Percentiles rank a stretch among this genome's conserved stretches.
Evolutionary conservation across 2,888 invertebrate species (phyloP).

Genomic region (Lasioglossum lativentre): DNA sequence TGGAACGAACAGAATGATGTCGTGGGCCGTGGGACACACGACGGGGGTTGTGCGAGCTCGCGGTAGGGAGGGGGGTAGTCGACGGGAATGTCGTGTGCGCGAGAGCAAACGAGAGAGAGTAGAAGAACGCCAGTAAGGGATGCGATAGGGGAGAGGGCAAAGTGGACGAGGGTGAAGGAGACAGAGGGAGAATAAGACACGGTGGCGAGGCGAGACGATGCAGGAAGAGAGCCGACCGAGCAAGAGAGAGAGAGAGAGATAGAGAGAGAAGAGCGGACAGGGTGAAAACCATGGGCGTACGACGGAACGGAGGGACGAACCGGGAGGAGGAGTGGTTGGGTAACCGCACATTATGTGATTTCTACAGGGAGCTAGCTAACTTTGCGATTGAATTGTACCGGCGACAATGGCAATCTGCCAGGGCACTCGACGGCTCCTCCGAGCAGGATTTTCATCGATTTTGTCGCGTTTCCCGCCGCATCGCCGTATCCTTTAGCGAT

Average conservation of each 20-base stretch:
- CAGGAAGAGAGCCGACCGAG: neutral
- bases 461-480: conserved; percentile 53
- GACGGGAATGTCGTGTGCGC: neutral
- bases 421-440: conserved; percentile 71
- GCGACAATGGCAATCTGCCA: conserved; percentile 84
- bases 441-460: conserved; percentile 71
- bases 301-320: conserved; percentile 47
- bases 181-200: conserved; percentile 3
- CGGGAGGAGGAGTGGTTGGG: conserved; percentile 68
- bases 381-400: conserved; percentile 83
- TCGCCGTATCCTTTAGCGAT: conserved; percentile 39
- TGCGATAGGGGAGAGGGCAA: neutral
- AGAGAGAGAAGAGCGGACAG: conserved; percentile 35
- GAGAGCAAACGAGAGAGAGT: neutral
- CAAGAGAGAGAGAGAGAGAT: conserved; percentile 39
- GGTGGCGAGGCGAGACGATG: conserved; percentile 15
- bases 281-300: conserved; percentile 49
- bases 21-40: neutral
- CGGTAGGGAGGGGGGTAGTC: too few relatives aligned
- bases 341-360: conserved; percentile 84
- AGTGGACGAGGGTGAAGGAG: conserved; percentile 10
- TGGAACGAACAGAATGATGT: conserved; percentile 23
- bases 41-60: neutral
- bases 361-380: conserved; percentile 83
- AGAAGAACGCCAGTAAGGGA: neutral